Evolutionary conservation across 2,797 vertebrate species (phyloP), one percentile per base, ranked within the genome.

Genomic region (Rallus crepitans): DNA sequence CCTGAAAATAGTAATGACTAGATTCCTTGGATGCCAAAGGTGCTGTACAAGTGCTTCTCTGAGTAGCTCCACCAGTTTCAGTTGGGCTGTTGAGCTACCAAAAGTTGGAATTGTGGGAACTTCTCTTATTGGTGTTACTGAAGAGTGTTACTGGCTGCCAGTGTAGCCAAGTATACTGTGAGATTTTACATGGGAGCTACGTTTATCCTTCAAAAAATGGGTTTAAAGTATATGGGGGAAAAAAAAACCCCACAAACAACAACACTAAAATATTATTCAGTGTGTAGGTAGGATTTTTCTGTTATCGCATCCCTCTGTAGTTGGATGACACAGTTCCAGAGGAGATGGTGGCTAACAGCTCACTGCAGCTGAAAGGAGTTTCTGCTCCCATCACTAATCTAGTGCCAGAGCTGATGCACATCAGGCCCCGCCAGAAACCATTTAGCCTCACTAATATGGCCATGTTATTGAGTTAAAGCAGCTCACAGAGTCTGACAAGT

Each of bases 391-490:
- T 31, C 30, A 11, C 55, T 86, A 25, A 52, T 70, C 55, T 65
- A 65, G 15, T 90, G 72, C n/a, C n/a, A 63, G 85, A 64, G 69
- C 65, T 93, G 72, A 57, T 81, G 83, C 31, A 23, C 69, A 59
- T 91, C 85, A 83, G 95, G 30, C 72, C 47, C 50, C 55, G 88
- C 65, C 91, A 95, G 93, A 81, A 90, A 76, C 69, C 50, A 18
- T 95, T 93, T 94, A 72, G 35, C 65, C 73, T 88, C 70, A 28
- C 85, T 93, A 96, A 88, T 94, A 63, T 28, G 77, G 61, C 72
- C 24, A 15, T 42, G 50, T 95, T 95, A 86, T 88, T 97, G 90
- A 94, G 86, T 97, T 96, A 95, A 76, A 93, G 77, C 82, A 61
- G 85, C 80, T 88, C 56, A 23, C 20, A 30, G 91, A 85, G 72